Conservation (phyloP, 2,797 vertebrate genomes). For the Gouania willdenowi region DNA sequence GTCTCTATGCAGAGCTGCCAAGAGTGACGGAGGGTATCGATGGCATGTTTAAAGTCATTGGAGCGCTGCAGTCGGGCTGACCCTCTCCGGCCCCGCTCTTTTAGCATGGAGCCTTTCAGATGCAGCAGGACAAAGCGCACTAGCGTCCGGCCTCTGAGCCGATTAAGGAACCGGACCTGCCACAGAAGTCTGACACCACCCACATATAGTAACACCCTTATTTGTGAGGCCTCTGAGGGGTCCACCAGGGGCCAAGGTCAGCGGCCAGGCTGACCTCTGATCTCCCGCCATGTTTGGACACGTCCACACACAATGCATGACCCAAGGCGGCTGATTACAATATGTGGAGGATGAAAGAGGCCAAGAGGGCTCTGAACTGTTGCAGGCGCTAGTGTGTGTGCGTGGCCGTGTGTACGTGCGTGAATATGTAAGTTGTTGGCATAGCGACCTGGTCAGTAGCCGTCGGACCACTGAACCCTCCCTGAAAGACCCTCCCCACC, state of each 20-base stretch:
- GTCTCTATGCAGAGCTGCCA: constrained; percentile 19
- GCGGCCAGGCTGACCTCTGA: constrained; percentile 71
- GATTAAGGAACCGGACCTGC: constrained; percentile 71
- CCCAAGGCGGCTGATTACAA: constrained; percentile 79
- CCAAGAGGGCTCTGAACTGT: constrained; percentile 61
- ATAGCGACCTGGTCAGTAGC: constrained; percentile 68
- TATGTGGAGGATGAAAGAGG: constrained; percentile 70
- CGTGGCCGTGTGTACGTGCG: constrained; percentile 25
- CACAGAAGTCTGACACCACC: constrained; percentile 53
- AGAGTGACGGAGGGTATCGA: constrained; percentile 38
- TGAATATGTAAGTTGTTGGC: constrained; percentile 56
- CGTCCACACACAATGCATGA: constrained; percentile 73
- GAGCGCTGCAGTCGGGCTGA: constrained; percentile 65
- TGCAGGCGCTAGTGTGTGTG: constrained; percentile 31
- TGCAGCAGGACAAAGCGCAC: constrained; percentile 64
- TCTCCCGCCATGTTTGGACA: constrained; percentile 85
- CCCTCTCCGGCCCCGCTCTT: constrained; percentile 60
- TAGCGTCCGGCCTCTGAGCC: constrained; percentile 60
- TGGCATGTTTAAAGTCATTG: constrained; percentile 65
- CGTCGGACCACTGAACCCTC: constrained; percentile 53
- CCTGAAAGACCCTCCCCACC: constrained; percentile 12
- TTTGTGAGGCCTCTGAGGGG: constrained; percentile 30
- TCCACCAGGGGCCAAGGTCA: constrained; percentile 76
- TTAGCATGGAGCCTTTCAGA: constrained; percentile 63
- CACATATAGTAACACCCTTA: constrained; percentile 29